These are phyloP conservation scores for Morelia viridis DNA, from an alignment of 2,797 vertebrate genomes.

Conservation along the genomic window DNA sequence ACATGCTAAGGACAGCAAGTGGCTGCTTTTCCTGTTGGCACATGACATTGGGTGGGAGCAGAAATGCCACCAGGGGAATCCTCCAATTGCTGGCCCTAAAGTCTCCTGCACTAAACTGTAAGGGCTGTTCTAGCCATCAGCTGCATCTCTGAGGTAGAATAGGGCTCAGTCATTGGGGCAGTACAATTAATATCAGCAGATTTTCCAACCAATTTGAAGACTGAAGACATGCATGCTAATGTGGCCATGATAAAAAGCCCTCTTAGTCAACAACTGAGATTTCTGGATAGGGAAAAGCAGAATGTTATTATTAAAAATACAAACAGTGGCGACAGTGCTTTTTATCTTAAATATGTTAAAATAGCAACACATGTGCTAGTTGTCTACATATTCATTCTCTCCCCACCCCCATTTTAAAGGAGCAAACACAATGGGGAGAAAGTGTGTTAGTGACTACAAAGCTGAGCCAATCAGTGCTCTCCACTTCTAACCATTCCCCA, in stretches of 20 bases:
- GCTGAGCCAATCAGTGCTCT: not conserved
- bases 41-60: too few relatives aligned
- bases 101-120: too few relatives aligned
- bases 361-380: not conserved
- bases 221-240: not conserved
- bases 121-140: too few relatives aligned
- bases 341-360: not conserved
- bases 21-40: too few relatives aligned
- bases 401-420: not conserved
- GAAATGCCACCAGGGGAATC: too few relatives aligned
- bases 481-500: not conserved
- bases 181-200: not conserved
- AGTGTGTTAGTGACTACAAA: not conserved
- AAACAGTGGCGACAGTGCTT: not conserved
- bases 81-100: too few relatives aligned
- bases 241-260: not conserved
- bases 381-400: not conserved
- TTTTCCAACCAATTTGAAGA: not conserved
- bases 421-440: not conserved
- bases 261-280: not conserved
- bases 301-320: not conserved
- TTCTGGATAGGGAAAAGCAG: not conserved
- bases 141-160: not conserved
- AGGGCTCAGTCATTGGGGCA: not conserved
- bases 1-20: too few relatives aligned